These are phyloP conservation scores for Enteromius radiatus DNA, from an alignment of 2,797 vertebrate species.

Conservation along the genomic window DNA sequence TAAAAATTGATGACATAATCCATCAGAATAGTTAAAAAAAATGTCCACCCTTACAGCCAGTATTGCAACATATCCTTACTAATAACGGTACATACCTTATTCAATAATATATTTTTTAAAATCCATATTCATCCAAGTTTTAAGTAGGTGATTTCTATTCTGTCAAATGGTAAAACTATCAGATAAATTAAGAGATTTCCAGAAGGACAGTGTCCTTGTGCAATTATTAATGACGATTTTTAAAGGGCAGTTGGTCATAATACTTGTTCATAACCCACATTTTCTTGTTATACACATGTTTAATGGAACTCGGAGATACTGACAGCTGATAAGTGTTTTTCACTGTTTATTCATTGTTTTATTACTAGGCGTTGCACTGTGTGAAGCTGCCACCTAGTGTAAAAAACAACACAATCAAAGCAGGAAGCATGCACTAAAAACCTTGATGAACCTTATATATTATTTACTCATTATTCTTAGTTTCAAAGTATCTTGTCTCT, in stretches of 20 bases:
- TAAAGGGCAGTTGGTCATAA: neutral
- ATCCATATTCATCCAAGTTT: neutral
- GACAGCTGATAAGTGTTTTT: neutral
- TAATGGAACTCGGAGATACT: neutral
- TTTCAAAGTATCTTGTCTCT: neutral
- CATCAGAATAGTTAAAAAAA: too few relatives aligned
- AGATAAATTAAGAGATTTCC: neutral
- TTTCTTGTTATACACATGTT: neutral
- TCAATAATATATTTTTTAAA: neutral
- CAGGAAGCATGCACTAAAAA: neutral
- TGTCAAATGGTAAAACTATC: neutral
- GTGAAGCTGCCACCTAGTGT: conserved; percentile 83
- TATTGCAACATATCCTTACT: neutral
- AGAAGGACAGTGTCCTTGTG: neutral
- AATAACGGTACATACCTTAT: neutral
- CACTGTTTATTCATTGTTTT: neutral
- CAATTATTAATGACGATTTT: neutral
- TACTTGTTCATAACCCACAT: neutral
- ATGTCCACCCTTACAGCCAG: neutral
- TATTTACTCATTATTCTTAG: neutral
- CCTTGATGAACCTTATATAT: neutral
- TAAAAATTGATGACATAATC: neutral
- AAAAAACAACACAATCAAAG: conserved; percentile 63
- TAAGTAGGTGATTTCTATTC: neutral
- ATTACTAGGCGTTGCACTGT: conserved; percentile 62